Evolutionary conservation across 2,113 vertebrate genomes (phyloP).

Genomic region (Protobothrops flavoviridis): DNA sequence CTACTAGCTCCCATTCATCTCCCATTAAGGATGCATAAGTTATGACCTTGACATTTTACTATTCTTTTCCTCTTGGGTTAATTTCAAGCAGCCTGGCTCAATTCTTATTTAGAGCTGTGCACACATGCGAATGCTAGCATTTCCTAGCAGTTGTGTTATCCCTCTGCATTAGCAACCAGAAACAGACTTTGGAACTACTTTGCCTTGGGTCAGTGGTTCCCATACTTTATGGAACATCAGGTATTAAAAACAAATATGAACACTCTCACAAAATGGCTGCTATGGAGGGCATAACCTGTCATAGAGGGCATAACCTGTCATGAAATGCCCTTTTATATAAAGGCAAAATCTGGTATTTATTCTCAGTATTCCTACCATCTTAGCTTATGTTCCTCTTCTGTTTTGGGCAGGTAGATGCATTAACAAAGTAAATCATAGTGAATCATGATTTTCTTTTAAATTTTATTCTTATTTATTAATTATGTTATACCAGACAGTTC

Average conservation of each 20-base stretch:
- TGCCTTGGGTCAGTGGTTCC: no score
- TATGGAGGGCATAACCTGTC: not conserved
- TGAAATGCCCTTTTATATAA: not conserved
- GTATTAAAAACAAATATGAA: no score
- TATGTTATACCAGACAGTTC: no score
- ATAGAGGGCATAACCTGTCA: not conserved
- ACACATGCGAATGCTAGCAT: not conserved
- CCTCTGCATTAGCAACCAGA: not conserved
- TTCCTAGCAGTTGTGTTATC: not conserved
- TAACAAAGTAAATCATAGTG: no score
- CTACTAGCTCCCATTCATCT: not conserved
- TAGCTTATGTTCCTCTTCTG: not conserved
- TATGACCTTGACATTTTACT: not conserved
- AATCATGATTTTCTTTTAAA: no score
- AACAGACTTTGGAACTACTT: not conserved
- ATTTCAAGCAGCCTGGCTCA: constrained; percentile 3
- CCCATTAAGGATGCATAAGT: constrained; percentile 13
- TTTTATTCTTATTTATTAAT: no score
- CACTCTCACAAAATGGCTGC: not conserved
- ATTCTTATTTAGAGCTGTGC: not conserved
- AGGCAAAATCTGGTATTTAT: not conserved
- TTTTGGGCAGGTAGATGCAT: no score
- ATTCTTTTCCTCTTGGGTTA: not conserved
- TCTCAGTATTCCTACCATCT: not conserved
- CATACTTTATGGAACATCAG: no score